A percentile compares a stretch with the other conserved stretches of the same genome.
Conservation (phyloP, 2,797 vertebrate genomes). For the Spea hammondii region DNA sequence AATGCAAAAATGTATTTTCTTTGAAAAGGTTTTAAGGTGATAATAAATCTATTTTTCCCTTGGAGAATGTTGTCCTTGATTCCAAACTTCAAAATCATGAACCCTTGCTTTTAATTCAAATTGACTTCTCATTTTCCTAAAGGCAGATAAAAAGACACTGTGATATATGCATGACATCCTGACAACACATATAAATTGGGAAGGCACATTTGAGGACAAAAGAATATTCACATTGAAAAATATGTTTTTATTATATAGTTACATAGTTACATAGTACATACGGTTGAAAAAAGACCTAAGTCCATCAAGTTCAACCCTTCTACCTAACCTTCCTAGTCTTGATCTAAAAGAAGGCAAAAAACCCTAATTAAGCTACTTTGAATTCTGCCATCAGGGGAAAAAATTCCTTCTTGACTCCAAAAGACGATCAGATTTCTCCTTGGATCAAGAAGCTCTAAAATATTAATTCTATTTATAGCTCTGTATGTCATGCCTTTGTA, state of each 20-base stretch:
- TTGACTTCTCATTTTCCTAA: conserved; percentile 31
- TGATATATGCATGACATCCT: conserved; percentile 10
- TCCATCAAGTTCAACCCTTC: too few species aligned
- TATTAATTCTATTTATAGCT: too few species aligned
- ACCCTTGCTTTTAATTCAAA: conserved; percentile 30
- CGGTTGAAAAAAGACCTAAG: too few species aligned
- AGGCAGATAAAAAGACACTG: background rate
- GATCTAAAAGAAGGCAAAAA: too few species aligned
- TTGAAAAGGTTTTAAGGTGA: conserved; percentile 36
- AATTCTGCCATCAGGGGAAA: too few species aligned
- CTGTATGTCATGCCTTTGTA: too few species aligned
- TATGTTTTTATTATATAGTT: conserved; percentile 2
- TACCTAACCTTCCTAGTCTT: too few species aligned
- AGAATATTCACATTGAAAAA: conserved; percentile 12
- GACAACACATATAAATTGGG: conserved; percentile 16
- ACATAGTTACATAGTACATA: too few species aligned
- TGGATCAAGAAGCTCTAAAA: too few species aligned
- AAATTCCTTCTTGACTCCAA: too few species aligned
- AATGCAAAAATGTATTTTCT: conserved; percentile 5
- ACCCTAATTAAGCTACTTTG: too few species aligned
- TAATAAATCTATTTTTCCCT: conserved; percentile 32
- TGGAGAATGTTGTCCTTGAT: conserved; percentile 30
- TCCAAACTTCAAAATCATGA: conserved; percentile 24
- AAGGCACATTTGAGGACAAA: conserved; percentile 1
- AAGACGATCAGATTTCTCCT: too few species aligned